Conservation (phyloP, 2,888 invertebrate genomes). For the Seira ritae region DNA sequence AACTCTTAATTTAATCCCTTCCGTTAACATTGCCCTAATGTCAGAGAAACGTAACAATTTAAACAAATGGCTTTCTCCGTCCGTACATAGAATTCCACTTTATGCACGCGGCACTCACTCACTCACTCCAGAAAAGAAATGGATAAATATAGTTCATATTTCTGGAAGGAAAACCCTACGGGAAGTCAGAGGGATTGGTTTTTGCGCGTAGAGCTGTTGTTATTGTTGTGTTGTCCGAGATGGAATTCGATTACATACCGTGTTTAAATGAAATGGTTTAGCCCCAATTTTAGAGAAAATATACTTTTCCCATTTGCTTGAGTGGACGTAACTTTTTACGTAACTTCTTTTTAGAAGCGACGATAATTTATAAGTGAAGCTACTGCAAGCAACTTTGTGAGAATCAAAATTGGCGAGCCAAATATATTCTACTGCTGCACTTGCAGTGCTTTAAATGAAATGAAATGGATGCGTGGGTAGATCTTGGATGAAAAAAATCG, state of each 20-base stretch:
- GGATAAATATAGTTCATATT: slow-evolving; percentile 31
- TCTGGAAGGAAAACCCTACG: slow-evolving; percentile 36
- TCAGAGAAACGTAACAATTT: slow-evolving; percentile 58
- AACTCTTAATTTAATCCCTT: slow-evolving; percentile 64
- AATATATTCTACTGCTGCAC: too few relatives aligned
- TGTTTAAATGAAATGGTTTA: too few relatives aligned
- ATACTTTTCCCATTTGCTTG: too few relatives aligned
- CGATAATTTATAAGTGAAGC: too few relatives aligned
- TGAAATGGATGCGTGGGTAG: too few relatives aligned
- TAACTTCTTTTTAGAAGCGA: too few relatives aligned
- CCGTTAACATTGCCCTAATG: slow-evolving; percentile 60
- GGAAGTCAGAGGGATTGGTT: slow-evolving; percentile 52
- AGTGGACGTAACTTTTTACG: too few relatives aligned
- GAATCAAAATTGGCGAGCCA: too few relatives aligned
- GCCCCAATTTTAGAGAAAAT: too few relatives aligned
- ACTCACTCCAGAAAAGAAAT: slow-evolving; percentile 26
- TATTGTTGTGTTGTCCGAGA: slow-evolving; percentile 36
- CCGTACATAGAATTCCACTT: slow-evolving; percentile 53
- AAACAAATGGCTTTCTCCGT: slow-evolving; percentile 61
- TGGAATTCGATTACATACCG: slow-evolving; percentile 52
- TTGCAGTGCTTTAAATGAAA: too few relatives aligned
- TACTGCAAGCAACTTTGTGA: too few relatives aligned
- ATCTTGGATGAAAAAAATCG: too few relatives aligned
- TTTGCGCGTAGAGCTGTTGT: slow-evolving; percentile 12
- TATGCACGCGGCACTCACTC: slow-evolving; percentile 29